Evolutionary conservation across 37 sponge, comb jelly and placozoan genomes (phyloP), one percentile per base, ranked within the genome.

Genomic region (Oscarella lobularis): DNA sequence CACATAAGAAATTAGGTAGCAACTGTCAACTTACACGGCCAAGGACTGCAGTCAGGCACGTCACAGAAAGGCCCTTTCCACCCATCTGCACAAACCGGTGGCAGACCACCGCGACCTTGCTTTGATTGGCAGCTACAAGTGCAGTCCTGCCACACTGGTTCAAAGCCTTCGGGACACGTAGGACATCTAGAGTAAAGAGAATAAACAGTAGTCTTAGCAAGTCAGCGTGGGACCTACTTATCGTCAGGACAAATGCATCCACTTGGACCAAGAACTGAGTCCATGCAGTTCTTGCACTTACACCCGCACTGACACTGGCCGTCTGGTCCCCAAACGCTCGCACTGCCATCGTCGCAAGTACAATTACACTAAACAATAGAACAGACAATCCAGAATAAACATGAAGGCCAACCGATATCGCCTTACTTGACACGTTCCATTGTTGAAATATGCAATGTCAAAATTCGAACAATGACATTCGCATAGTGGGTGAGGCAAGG

Each of bases 11-110:
- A n/a, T n/a, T n/a, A n/a, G n/a, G n/a, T n/a, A n/a, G n/a, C n/a
- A n/a, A n/a, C n/a, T n/a, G n/a, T n/a, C n/a, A n/a, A n/a, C 60
- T 48, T 20, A 48, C 60, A 48, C 20, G 60, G 60, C 60, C 60
- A 48, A 48, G 60, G 60, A 48, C 60, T 48, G 20, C 60, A 48
- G 60, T 48, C 60, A 27, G 60, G 60, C 20, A 48, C 60, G 20
- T 48, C 60, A 20, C 60, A 48, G 60, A 48, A 48, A 27, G 60
- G 60, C 20, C 60, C 60, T 20, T 48, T 48, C 60, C 60, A 48
- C 14, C 60, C 60, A 48, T 48, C 60, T 27, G 60, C 60, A 48
- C 60, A 48, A 48, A 48, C 60, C 14, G 60, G 60, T 48, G 60
- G 60, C 20, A 48, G 20, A 27, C 60, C 60, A 27, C 60, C 60